A percentile compares a stretch with the other conserved stretches of the same genome.
Conservation (phyloP, 2,888 invertebrate species). For the Andrena flavipes region DNA sequence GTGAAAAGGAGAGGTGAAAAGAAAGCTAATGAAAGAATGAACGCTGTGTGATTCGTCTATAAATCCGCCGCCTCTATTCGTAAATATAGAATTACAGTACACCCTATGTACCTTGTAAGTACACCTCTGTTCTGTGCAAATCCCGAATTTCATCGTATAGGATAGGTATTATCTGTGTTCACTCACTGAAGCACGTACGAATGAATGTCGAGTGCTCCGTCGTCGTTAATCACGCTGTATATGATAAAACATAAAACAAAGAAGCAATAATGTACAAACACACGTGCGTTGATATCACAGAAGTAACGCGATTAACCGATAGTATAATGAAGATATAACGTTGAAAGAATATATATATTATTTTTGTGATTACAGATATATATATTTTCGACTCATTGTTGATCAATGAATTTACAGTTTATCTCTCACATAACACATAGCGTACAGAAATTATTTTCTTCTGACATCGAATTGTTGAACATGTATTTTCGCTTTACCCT, state of each 20-base stretch:
- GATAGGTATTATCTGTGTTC: slow-evolving; percentile 28
- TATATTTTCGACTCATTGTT: slow-evolving; percentile 82
- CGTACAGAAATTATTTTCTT: slow-evolving; percentile 72
- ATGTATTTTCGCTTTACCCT: slow-evolving; percentile 44
- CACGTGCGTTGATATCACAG: slow-evolving; percentile 37
- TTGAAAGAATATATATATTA: slow-evolving; percentile 62
- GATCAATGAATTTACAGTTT: slow-evolving; percentile 79
- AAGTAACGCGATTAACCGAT: slow-evolving; percentile 44
- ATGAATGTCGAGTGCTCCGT: slow-evolving; percentile 28
- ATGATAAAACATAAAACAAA: slow-evolving; percentile 9
- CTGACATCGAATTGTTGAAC: slow-evolving; percentile 45
- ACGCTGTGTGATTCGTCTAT: background rate
- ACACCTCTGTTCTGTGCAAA: slow-evolving; percentile 16
- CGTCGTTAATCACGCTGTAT: slow-evolving; percentile 20
- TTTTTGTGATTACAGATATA: slow-evolving; percentile 71
- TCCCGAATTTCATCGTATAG: slow-evolving; percentile 21
- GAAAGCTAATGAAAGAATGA: background rate
- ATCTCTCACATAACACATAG: slow-evolving; percentile 72
- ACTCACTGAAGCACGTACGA: slow-evolving; percentile 12
- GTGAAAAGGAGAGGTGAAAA: background rate
- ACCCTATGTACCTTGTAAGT: slow-evolving; percentile 28
- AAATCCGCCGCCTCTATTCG: background rate
- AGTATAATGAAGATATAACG: slow-evolving; percentile 58
- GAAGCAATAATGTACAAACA: slow-evolving; percentile 57
- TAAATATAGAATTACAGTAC: slow-evolving; percentile 5